phyloP scores from a whole-genome alignment of 2,888 invertebrate genomes.

The Drosophila vallismaia region DNA sequence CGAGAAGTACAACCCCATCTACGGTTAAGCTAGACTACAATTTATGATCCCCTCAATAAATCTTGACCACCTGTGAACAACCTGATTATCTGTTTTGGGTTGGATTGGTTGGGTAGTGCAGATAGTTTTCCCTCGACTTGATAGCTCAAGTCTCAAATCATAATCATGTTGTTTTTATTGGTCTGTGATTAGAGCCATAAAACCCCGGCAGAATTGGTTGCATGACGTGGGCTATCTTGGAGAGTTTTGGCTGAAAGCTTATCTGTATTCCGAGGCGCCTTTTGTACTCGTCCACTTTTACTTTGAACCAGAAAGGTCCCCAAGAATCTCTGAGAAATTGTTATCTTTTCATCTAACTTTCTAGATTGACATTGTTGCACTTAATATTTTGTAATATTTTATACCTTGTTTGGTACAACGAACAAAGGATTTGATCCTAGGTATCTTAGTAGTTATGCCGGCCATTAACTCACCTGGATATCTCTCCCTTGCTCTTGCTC shows the following conservation, averaged over 20 bases:
- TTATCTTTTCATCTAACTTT: background rate
- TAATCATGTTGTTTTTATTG: slow-evolving; percentile 1
- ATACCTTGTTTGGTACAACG: background rate
- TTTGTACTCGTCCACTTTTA: slow-evolving; percentile 14
- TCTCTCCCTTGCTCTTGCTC: slow-evolving; percentile 91
- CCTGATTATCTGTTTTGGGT: slow-evolving; percentile 7
- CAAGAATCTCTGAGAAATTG: too few relatives aligned
- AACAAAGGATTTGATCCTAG: too few relatives aligned
- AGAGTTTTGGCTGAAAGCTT: slow-evolving; percentile 8
- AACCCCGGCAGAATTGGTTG: slow-evolving; percentile 7
- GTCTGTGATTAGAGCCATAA: background rate
- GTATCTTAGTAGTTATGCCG: too few relatives aligned
- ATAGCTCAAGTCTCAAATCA: background rate
- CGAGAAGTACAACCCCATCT: slow-evolving; percentile 85
- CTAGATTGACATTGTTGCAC: background rate
- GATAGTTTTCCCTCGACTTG: background rate
- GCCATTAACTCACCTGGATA: slow-evolving; percentile 81
- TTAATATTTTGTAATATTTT: background rate
- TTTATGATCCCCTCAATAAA: slow-evolving; percentile 23
- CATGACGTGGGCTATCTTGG: slow-evolving; percentile 5
- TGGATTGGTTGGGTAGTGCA: background rate
- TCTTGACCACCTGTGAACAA: slow-evolving; percentile 35
- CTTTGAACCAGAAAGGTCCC: background rate
- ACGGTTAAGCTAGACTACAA: slow-evolving; percentile 65
- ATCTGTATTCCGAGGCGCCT: slow-evolving; percentile 23